Evolutionary conservation across 1,140 invertebrate genomes (phyloP), one percentile per base, ranked within the genome.

Genomic region (Adoxophyes honmai): DNA sequence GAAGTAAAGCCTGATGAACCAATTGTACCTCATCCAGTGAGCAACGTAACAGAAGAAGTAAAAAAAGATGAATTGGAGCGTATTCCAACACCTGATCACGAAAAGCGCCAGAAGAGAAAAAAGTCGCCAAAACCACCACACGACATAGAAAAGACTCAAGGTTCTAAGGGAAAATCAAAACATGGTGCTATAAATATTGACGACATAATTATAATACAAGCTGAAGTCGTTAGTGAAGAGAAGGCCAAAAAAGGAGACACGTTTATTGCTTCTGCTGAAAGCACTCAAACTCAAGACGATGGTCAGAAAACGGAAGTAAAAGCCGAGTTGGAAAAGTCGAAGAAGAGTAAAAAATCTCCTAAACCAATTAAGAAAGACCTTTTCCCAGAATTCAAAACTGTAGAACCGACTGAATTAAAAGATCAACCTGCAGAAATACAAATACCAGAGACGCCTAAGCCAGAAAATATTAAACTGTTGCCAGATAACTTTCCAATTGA

Each of bases 21-120:
- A 28, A 2, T 6, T 2, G 21, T 28, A 2, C 21, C 1, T 34
- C 10, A 2, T 4, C 54, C 34, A 44, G 35, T 28, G 57, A 62
- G 42, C 52, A 28, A 21, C 60, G 62, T 14, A 44, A 62, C 21
- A 44, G 57, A 64, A 21, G 54, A 57, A 18, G 34, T 55, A 1
- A 28, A 53, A 28, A 36, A 60, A 36, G 44, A 21, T n/a, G 42
- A 62, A 35, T 11, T 37, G 8, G 21, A 28, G 21, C 21, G 21
- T 28, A 54, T 57, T 7, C 52, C 33, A n/a, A 36, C 57, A 34
- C 37, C 59, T 2, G 54, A 62, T 35, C 54, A 28, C 44, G 55
- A 15, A n/a, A 60, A 36, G 18, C 48, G 60, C 18, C 66, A 70
- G 52, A 72, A 68, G 21, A 51, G 56, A 14, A 64, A 59, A 18